phyloP scores from a whole-genome alignment of 1,140 invertebrate genomes.

The Philotrypesis tridentata region DNA sequence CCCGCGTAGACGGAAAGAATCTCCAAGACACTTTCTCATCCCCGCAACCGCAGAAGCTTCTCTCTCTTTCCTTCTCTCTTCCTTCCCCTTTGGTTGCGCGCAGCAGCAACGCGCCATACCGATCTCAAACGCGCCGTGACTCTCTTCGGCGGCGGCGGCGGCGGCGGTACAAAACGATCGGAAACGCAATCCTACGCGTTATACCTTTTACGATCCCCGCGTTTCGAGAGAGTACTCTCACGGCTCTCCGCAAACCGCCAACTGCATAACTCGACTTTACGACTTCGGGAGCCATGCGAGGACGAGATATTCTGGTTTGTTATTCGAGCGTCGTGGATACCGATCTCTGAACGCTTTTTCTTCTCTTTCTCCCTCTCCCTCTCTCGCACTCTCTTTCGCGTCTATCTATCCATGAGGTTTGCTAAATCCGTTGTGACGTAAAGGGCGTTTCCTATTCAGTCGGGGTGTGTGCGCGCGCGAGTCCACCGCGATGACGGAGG shows the following conservation, averaged over 20 bases:
- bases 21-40: not conserved
- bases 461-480: too few species aligned
- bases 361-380: too few species aligned
- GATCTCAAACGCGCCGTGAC: not conserved
- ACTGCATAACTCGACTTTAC: not conserved
- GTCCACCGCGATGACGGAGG: not conserved
- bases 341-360: too few species aligned
- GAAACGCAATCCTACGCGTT: constrained; percentile 8
- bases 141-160: not conserved
- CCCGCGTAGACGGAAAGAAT: not conserved
- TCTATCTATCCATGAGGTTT: not conserved
- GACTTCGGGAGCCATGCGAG: not conserved
- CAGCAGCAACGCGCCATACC: not conserved
- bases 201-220: constrained; percentile 2
- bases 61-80: constrained; percentile 8
- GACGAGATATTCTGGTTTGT: not conserved
- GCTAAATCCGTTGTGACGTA: not conserved
- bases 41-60: not conserved
- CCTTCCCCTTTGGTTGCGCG: not conserved
- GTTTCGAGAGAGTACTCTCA: not conserved
- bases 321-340: not conserved
- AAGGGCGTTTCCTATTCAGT: not conserved
- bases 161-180: not conserved
- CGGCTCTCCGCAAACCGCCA: not conserved
- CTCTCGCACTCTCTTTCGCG: not conserved